Evolutionary conservation across 2,797 vertebrate species (phyloP).

Genomic region (Natrix natrix): DNA sequence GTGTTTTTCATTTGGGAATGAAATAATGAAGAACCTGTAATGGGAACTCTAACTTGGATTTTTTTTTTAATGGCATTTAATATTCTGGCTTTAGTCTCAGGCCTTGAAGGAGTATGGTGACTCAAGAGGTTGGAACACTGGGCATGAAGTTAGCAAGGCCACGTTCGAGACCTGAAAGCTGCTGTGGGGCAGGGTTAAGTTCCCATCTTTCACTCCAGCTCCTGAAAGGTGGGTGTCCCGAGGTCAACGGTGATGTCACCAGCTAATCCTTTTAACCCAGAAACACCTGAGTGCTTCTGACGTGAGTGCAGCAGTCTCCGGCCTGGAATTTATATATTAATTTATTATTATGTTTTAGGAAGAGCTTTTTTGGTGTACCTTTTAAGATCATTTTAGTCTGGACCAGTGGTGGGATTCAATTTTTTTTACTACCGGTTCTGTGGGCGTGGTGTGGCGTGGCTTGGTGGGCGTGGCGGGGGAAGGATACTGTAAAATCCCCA

Average conservation of each 20-base stretch:
- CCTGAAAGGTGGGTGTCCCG: background rate
- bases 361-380: background rate
- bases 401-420: background rate
- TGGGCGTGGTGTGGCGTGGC: too few species aligned
- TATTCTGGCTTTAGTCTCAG: background rate
- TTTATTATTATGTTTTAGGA: background rate
- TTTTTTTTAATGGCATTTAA: background rate
- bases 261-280: background rate
- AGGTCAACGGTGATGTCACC: background rate
- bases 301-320: background rate
- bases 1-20: background rate
- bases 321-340: background rate
- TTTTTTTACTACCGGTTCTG: too few species aligned
- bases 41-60: background rate
- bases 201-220: background rate
- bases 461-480: too few species aligned
- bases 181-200: background rate
- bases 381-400: background rate
- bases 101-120: background rate
- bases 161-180: background rate
- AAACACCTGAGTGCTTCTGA: background rate
- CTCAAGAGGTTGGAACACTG: background rate
- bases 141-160: background rate
- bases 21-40: background rate
- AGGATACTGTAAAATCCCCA: too few species aligned